A percentile compares a stretch with the other conserved stretches of the same genome.
Conservation (phyloP, 1,140 invertebrate genomes). For the Oncopodura yosiiana region DNA sequence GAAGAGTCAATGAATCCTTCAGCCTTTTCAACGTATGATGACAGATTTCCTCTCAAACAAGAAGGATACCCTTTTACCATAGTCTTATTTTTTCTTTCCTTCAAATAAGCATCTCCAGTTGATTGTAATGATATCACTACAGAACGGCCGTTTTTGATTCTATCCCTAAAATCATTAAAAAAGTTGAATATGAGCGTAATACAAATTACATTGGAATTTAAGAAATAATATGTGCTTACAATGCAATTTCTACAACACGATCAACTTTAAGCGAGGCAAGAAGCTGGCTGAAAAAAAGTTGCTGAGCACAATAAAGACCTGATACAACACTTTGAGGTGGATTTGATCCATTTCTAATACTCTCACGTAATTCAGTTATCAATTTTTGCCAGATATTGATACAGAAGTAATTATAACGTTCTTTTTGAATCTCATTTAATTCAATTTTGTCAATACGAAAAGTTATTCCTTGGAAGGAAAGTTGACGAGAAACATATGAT, state of each 20-base stretch:
- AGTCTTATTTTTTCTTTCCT: conserved; percentile 77
- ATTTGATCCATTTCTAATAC: conserved; percentile 87
- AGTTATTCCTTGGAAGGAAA: conserved; percentile 89
- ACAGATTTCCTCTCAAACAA: conserved; percentile 84
- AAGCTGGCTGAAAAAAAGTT: conserved; percentile 97
- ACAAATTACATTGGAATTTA: not conserved
- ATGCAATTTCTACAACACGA: conserved; percentile 66
- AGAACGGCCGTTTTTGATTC: conserved; percentile 91
- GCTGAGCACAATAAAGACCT: conserved; percentile 98
- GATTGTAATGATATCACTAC: conserved; percentile 98
- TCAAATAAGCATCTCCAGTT: conserved; percentile 80
- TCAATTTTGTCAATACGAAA: conserved; percentile 74
- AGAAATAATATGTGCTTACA: conserved; percentile 22
- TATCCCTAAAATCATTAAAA: conserved; percentile 51
- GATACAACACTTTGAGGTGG: conserved; percentile 86
- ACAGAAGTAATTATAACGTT: not conserved
- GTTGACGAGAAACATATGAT: conserved; percentile 95
- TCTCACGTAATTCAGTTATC: conserved; percentile 90
- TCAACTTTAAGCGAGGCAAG: conserved; percentile 96
- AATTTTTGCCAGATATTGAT: conserved; percentile 35
- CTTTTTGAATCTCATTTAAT: not conserved
- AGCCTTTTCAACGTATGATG: not conserved
- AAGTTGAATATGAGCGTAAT: not conserved
- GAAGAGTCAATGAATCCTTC: not conserved
- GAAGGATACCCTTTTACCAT: conserved; percentile 93